A percentile compares a stretch with the other conserved stretches of the same genome.
These are phyloP conservation scores for Dorcus parallelipipedus DNA, from an alignment of 2,888 invertebrate genomes.

Conservation along the genomic window DNA sequence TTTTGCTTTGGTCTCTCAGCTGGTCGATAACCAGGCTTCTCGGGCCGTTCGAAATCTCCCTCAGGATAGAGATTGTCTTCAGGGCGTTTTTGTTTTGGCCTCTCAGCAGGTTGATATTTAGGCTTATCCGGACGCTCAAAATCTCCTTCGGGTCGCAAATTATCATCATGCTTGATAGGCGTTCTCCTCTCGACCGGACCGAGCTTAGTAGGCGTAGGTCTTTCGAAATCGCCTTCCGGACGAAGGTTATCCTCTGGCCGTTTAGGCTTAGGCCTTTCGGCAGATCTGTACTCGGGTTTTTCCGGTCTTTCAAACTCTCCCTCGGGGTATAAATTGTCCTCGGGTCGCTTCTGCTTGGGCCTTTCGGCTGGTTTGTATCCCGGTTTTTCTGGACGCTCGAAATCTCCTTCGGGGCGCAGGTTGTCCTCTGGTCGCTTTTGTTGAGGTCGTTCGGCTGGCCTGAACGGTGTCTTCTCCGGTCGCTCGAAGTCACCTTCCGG, in stretches of 20 bases:
- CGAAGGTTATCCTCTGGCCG: conserved; percentile 50
- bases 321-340: conserved; percentile 47
- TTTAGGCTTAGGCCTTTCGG: conserved; percentile 45
- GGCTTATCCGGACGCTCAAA: conserved; percentile 45
- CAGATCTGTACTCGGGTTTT: conserved; percentile 45
- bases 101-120: conserved; percentile 46
- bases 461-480: conserved; percentile 46
- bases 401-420: conserved; percentile 48
- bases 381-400: conserved; percentile 35
- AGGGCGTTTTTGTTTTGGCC: conserved; percentile 53
- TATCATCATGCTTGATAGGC: conserved; percentile 56
- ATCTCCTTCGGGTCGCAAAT: conserved; percentile 57
- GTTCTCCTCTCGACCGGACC: conserved; percentile 47
- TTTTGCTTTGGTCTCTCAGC: conserved; percentile 47
- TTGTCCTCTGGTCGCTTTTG: conserved; percentile 61
- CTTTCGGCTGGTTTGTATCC: conserved; percentile 39
- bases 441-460: conserved; percentile 47
- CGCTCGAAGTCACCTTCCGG: conserved; percentile 59
- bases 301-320: conserved; percentile 52
- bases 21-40: conserved; percentile 39
- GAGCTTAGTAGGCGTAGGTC: conserved; percentile 42
- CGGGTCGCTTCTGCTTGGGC: conserved; percentile 37
- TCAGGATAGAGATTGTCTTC: conserved; percentile 53
- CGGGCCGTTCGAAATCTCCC: conserved; percentile 51
- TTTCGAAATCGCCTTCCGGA: conserved; percentile 48